Evolutionary conservation across 2,113 vertebrate species (phyloP).

Genomic region (Lamprologus callipterus): DNA sequence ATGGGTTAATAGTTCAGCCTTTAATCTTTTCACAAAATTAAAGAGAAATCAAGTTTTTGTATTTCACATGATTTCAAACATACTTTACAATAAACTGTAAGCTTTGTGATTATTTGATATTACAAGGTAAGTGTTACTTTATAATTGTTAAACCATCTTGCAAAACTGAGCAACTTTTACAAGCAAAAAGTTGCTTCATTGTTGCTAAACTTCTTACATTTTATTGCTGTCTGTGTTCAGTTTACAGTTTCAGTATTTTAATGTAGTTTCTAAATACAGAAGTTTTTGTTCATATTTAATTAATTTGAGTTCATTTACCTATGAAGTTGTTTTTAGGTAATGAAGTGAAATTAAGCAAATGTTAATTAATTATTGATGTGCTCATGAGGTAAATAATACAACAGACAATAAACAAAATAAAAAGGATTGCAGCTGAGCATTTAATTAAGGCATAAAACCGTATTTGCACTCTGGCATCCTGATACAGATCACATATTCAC

Average conservation of each 20-base stretch:
- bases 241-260: neutral
- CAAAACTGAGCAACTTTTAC: neutral
- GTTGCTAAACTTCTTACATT: neutral
- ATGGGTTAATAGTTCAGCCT: neutral
- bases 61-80: neutral
- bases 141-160: neutral
- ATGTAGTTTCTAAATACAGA: neutral
- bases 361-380: neutral
- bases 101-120: neutral
- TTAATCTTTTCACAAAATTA: neutral
- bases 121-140: neutral
- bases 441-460: neutral
- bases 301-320: neutral
- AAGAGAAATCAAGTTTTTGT: neutral
- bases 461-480: neutral
- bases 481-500: neutral
- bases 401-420: neutral
- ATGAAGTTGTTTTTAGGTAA: neutral
- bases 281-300: neutral
- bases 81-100: neutral
- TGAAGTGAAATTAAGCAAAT: neutral
- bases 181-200: neutral
- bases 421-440: neutral
- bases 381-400: neutral
- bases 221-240: neutral